Percentiles rank a stretch among this genome's conserved stretches.
These are phyloP conservation scores for Sebastes minor DNA, from an alignment of 2,797 vertebrate genomes.

Conservation along the genomic window DNA sequence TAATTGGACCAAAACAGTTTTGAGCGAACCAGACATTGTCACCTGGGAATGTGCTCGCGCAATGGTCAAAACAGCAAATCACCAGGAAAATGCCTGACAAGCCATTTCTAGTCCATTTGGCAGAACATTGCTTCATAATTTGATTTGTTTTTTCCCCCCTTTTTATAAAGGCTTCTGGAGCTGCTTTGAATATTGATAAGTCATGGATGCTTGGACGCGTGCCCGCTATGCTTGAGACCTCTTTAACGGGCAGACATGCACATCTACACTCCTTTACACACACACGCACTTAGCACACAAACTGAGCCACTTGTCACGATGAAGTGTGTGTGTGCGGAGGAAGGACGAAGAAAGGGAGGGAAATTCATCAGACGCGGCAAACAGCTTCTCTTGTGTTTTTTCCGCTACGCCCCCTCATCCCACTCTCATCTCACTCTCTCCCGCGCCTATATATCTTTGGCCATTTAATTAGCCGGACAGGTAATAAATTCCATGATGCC, in stretches of 20 bases:
- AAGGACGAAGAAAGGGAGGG: neutral
- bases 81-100: slow-evolving; percentile 43
- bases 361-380: slow-evolving; percentile 64
- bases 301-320: slow-evolving; percentile 45
- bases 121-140: slow-evolving; percentile 44
- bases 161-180: slow-evolving; percentile 44
- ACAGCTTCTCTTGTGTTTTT: slow-evolving; percentile 49
- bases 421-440: slow-evolving; percentile 56
- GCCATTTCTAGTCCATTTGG: slow-evolving; percentile 56
- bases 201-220: slow-evolving; percentile 7
- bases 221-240: slow-evolving; percentile 27
- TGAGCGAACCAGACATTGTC: slow-evolving; percentile 41
- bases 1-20: slow-evolving; percentile 60
- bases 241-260: slow-evolving; percentile 43
- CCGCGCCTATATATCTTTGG: slow-evolving; percentile 71
- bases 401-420: slow-evolving; percentile 56
- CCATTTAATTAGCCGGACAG: slow-evolving; percentile 83
- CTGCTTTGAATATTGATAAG: slow-evolving; percentile 58
- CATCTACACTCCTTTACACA: slow-evolving; percentile 33
- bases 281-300: slow-evolving; percentile 8
- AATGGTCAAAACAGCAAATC: slow-evolving; percentile 54
- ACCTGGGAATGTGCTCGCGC: slow-evolving; percentile 48
- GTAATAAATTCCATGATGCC: slow-evolving; percentile 76
- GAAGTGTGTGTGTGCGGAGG: neutral
- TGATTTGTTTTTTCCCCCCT: slow-evolving; percentile 11